Percentiles rank a stretch among this genome's conserved stretches.
These are phyloP conservation scores for Erythrolamprus reginae DNA, from an alignment of 2,113 vertebrate genomes.

Conservation along the genomic window DNA sequence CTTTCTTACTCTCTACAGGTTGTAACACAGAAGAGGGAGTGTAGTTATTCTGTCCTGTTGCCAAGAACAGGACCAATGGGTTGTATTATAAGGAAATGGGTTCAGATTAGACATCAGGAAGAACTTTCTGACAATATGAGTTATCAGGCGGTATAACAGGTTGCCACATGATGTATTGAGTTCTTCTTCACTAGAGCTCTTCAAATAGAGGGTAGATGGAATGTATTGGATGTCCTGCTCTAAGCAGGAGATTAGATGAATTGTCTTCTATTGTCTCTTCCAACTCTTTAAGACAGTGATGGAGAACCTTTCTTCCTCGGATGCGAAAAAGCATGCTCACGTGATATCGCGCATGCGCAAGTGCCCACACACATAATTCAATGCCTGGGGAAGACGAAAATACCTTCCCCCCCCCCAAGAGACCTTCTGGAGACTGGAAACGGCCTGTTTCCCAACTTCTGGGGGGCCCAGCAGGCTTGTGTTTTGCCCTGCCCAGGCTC, in stretches of 20 bases:
- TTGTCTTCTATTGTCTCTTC: background rate
- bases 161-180: background rate
- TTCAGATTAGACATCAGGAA: background rate
- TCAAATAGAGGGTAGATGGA: background rate
- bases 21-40: background rate
- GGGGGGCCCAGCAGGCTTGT: no score
- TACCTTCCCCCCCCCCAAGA: no score
- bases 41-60: background rate
- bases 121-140: background rate
- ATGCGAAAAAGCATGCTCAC: no score
- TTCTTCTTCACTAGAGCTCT: background rate
- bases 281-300: no score
- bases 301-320: no score
- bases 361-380: no score
- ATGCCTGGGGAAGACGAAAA: no score
- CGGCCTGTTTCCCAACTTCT: no score
- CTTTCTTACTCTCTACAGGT: background rate
- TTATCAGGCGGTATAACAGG: background rate
- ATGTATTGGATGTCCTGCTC: background rate
- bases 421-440: no score
- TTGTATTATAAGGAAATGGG: background rate
- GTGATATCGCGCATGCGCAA: no score
- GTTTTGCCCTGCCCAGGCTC: no score
- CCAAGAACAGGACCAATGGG: background rate
- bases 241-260: background rate